Percentiles rank a stretch among this genome's conserved stretches.
Conservation (phyloP, 2,797 vertebrate genomes). For the Natrix natrix region DNA sequence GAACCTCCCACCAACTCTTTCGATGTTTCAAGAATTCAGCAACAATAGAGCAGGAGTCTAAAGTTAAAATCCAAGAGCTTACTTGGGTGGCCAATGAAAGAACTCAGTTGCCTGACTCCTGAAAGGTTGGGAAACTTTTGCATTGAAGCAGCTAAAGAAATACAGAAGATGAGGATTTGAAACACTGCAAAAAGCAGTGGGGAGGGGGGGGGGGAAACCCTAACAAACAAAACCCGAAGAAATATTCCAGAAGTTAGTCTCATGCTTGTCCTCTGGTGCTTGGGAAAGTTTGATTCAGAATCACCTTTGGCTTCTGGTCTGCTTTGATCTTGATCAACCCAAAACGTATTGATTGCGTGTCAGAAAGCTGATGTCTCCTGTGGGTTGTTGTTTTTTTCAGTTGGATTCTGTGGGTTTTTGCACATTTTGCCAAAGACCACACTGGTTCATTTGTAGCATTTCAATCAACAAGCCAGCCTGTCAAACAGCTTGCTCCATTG, state of each 20-base stretch:
- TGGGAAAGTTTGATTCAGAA: background rate
- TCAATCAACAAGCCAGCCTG: slow-evolving; percentile 17
- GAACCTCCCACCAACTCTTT: background rate
- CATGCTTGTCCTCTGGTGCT: background rate
- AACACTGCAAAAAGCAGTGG: background rate
- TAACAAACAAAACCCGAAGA: background rate
- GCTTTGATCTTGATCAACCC: background rate
- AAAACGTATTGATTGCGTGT: slow-evolving; percentile 55
- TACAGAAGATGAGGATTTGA: background rate
- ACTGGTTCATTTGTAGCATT: slow-evolving; percentile 21
- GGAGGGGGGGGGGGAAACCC: rapidly evolving
- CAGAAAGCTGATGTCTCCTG: slow-evolving; percentile 39
- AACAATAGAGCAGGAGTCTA: background rate
- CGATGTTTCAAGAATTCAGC: background rate
- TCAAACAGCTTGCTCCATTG: slow-evolving; percentile 20
- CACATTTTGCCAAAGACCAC: slow-evolving; percentile 27
- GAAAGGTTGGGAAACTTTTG: background rate
- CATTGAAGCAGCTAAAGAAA: background rate
- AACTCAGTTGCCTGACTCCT: background rate
- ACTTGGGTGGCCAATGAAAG: background rate
- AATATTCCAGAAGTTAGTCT: background rate
- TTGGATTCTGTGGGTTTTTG: slow-evolving; percentile 42
- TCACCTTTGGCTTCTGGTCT: background rate
- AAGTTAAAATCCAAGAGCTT: background rate
- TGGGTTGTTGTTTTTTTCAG: background rate